A percentile compares a stretch with the other conserved stretches of the same genome.
Conservation (phyloP, 2,797 vertebrate genomes). For the Florisuga fusca region DNA sequence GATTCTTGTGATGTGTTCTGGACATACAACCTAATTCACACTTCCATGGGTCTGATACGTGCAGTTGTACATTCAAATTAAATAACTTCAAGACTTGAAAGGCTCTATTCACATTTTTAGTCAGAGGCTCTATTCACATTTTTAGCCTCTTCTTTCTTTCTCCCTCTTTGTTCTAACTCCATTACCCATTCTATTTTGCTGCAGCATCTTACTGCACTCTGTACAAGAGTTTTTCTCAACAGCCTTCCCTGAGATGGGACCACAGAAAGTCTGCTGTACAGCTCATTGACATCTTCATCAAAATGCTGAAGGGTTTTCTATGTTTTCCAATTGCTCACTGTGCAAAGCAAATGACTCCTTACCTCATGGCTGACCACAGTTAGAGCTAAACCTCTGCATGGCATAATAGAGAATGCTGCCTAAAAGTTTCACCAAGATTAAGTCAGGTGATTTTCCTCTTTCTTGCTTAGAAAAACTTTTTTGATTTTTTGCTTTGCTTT, state of each 20-base stretch:
- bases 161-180: background rate
- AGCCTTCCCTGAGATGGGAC: background rate
- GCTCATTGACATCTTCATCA: background rate
- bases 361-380: background rate
- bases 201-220: background rate
- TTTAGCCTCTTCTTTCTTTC: background rate
- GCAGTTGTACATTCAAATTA: background rate
- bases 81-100: background rate
- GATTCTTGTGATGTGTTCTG: fast-evolving
- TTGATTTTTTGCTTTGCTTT: background rate
- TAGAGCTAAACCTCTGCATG: background rate
- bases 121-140: background rate
- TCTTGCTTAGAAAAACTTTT: background rate
- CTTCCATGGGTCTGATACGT: background rate
- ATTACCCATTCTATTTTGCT: background rate
- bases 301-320: background rate
- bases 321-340: background rate
- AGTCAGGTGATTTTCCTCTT: background rate
- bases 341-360: background rate
- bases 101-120: background rate
- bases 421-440: background rate
- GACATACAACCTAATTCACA: fast-evolving
- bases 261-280: background rate
- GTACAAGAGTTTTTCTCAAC: background rate
- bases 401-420: background rate